Percentiles rank a stretch among this genome's conserved stretches.
phyloP scores from a whole-genome alignment of 2,888 invertebrate species.

The Cosmopolites sordidus region DNA sequence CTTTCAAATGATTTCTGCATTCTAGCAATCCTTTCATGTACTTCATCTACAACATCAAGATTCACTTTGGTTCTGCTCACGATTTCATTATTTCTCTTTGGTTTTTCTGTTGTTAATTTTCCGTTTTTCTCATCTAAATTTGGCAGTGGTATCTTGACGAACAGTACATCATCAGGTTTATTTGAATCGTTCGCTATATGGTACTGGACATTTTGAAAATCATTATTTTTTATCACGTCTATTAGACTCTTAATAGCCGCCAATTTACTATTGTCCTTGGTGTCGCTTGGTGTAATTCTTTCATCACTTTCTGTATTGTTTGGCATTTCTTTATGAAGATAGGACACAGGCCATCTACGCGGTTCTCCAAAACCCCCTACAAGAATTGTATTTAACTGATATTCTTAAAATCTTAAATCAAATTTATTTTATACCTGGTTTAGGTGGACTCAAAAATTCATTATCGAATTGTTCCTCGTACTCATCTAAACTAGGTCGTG shows the following conservation, averaged over 20 bases:
- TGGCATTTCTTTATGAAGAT: constrained; percentile 74
- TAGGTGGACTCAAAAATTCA: constrained; percentile 50
- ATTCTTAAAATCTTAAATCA: background rate
- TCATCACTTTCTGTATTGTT: constrained; percentile 53
- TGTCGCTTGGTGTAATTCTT: background rate
- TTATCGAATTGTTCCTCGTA: constrained; percentile 47
- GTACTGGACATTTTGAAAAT: constrained; percentile 43
- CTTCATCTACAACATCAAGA: constrained; percentile 9
- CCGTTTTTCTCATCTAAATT: constrained; percentile 33
- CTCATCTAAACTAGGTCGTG: constrained; percentile 45
- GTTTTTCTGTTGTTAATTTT: background rate
- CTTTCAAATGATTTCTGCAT: constrained; percentile 9
- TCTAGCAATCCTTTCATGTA: background rate
- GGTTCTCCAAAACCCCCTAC: constrained; percentile 47
- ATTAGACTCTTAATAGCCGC: constrained; percentile 46
- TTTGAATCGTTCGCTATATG: constrained; percentile 42
- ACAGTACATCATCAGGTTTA: constrained; percentile 42
- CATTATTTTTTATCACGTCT: constrained; percentile 44
- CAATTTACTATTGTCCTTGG: constrained; percentile 33
- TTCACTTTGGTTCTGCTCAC: constrained; percentile 8
- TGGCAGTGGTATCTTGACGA: constrained; percentile 44
- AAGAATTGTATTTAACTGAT: background rate
- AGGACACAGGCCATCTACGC: constrained; percentile 72
- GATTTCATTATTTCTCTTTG: constrained; percentile 7
- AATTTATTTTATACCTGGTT: constrained; percentile 44